Base-by-base conservation (phyloP, 1,140 invertebrate species). In the Drosophila cardini region DNA sequence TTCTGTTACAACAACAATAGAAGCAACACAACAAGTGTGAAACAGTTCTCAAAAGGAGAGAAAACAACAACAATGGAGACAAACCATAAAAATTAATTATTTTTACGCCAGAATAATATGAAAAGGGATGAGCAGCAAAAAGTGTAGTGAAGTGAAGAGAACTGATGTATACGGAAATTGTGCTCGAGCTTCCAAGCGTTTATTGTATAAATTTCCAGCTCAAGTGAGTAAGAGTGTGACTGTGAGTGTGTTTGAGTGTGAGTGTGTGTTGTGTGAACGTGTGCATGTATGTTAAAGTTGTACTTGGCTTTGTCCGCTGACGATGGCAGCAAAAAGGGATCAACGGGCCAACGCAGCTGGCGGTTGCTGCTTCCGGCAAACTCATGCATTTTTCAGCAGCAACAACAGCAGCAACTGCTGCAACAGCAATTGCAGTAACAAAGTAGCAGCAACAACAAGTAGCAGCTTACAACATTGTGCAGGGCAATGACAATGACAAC, bases 21-120 rank as follows among this genome's bases (percentile, higher is more conserved):
- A 58, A 42, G 11, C 15, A 40, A 18, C 13, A 46, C 32, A 55
- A 43, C 32, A 53, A 43, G 52, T 57, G 42, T 16, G 56, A 64
- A 21, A 38, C 16, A 48, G 50, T 50, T 34, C 32, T 30, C 9
- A 16, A 16, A 42, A 53, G 6, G 26, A 62, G n/a, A 32, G n/a
- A 67, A 13, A 57, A 46, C 30, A 45, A 36, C 34, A 32, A 30
- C 15, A 56, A 26, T 61, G 58, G 58, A 60, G 56, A 81, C 69
- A 71, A 72, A 70, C 78, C 71, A 76, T 79, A 60, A 79, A 86
- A 86, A 86, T 79, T 87, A 86, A 87, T 86, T 82, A 86, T 87
- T 78, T 78, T 70, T 82, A 13, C 57, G 45, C 65, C 67, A 64
- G 55, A 46, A 21, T 30, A 60, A 64, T 78, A 63, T 34, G 62